Percentiles rank a stretch among this genome's conserved stretches.
These are phyloP conservation scores for Danio choprae DNA, from an alignment of 2,797 vertebrate species.

Conservation along the genomic window DNA sequence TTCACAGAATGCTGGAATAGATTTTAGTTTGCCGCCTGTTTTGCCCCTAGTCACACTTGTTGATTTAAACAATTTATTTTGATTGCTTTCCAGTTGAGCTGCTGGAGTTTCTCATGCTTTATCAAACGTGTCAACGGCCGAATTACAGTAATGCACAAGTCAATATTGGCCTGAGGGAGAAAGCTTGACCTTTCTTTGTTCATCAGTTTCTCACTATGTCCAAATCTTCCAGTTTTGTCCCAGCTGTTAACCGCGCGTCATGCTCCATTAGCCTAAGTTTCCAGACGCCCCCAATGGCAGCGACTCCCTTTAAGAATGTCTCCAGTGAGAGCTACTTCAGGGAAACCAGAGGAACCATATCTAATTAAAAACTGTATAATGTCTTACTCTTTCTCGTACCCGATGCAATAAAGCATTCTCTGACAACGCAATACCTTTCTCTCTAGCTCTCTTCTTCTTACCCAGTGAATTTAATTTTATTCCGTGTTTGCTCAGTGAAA, in stretches of 20 bases:
- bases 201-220: conserved; percentile 10
- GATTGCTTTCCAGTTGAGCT: conserved; percentile 4
- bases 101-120: background rate
- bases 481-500: conserved; percentile 45
- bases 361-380: conserved; percentile 47
- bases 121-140: conserved; percentile 14
- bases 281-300: background rate
- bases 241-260: conserved; percentile 4
- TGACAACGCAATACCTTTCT: conserved; percentile 9
- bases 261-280: conserved; percentile 32
- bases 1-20: too few relatives aligned
- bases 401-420: conserved; percentile 9
- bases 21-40: too few relatives aligned
- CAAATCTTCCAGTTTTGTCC: conserved; percentile 14
- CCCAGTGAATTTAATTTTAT: conserved; percentile 25
- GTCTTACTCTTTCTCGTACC: conserved; percentile 18
- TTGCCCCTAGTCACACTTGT: background rate
- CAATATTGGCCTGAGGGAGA: background rate
- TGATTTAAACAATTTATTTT: background rate
- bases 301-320: conserved; percentile 13
- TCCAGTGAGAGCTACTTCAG: conserved; percentile 25
- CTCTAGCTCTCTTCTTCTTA: conserved; percentile 11
- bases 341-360: conserved; percentile 27
- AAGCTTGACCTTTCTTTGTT: conserved; percentile 8
- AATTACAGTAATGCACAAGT: background rate